Evolutionary conservation across 2,113 vertebrate species (phyloP).

Genomic region (Nymphicus hollandicus): DNA sequence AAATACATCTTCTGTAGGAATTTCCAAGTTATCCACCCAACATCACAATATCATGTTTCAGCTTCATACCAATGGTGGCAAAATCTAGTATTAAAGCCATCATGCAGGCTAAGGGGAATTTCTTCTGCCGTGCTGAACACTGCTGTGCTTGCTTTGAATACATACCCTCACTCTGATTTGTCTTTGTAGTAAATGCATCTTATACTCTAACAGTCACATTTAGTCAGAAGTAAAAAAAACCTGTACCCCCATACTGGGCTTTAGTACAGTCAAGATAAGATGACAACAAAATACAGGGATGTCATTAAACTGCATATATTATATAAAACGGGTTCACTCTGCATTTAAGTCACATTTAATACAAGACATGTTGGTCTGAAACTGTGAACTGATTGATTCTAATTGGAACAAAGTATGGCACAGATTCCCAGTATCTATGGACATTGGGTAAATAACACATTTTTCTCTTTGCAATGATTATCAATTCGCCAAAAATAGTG

Average conservation of each 20-base stretch:
- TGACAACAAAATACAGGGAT: slow-evolving; percentile 50
- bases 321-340: slow-evolving; percentile 65
- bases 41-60: not conserved
- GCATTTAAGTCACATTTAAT: slow-evolving; percentile 63
- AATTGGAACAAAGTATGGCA: slow-evolving; percentile 68
- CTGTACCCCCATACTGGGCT: slow-evolving; percentile 3
- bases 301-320: slow-evolving; percentile 54
- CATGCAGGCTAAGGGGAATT: not conserved
- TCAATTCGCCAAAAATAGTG: slow-evolving; percentile 65
- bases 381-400: slow-evolving; percentile 49
- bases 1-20: not conserved
- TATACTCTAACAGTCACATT: slow-evolving; percentile 12
- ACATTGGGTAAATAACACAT: slow-evolving; percentile 35
- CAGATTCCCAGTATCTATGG: slow-evolving; percentile 40
- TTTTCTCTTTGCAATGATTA: slow-evolving; percentile 71
- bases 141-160: slow-evolving; percentile 1
- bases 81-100: not conserved
- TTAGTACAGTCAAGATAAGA: slow-evolving; percentile 21
- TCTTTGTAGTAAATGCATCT: slow-evolving; percentile 24
- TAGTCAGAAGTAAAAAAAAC: slow-evolving; percentile 6
- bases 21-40: not conserved
- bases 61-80: not conserved
- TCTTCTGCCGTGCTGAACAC: not conserved
- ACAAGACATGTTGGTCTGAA: slow-evolving; percentile 64
- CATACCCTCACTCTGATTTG: not conserved